Conservation (phyloP, 2,113 vertebrate genomes). For the Sardina pilchardus region DNA sequence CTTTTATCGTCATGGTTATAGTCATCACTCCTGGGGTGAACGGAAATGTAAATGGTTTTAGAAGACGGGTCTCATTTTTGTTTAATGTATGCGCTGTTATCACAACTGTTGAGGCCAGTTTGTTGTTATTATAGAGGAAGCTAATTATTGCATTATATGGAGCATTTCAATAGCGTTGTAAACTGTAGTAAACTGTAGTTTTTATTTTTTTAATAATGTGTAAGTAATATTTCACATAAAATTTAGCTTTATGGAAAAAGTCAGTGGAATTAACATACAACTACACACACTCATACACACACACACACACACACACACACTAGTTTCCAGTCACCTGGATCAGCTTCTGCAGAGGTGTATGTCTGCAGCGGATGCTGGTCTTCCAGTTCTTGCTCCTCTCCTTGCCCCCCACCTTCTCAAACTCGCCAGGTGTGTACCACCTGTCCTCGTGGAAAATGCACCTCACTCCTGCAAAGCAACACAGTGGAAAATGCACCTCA, state of each 20-base stretch:
- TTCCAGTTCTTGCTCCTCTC: constrained; percentile 63
- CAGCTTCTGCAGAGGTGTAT: constrained; percentile 51
- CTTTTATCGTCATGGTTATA: too few relatives aligned
- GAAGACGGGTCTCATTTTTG: too few relatives aligned
- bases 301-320: background rate
- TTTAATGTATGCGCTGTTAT: too few relatives aligned
- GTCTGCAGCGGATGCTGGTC: constrained; percentile 53
- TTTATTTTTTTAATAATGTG: too few relatives aligned
- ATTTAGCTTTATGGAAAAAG: background rate
- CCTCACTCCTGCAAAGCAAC: constrained; percentile 52
- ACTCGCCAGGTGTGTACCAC: constrained; percentile 61
- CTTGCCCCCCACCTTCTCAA: constrained; percentile 62
- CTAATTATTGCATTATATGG: too few relatives aligned
- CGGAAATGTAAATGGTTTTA: too few relatives aligned
- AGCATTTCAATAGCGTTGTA: too few relatives aligned
- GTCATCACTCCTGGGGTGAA: too few relatives aligned
- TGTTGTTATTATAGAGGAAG: too few relatives aligned
- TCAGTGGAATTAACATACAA: background rate
- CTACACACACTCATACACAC: background rate
- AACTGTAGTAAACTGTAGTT: too few relatives aligned
- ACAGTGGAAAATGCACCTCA: background rate
- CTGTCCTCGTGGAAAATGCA: constrained; percentile 46
- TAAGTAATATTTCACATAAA: too few relatives aligned
- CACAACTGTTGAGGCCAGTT: too few relatives aligned
- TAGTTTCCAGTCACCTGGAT: constrained; percentile 53